A percentile compares a stretch with the other conserved stretches of the same genome.
These are phyloP conservation scores for Leptopilina myrica DNA, from an alignment of 2,888 invertebrate species.

Conservation along the genomic window DNA sequence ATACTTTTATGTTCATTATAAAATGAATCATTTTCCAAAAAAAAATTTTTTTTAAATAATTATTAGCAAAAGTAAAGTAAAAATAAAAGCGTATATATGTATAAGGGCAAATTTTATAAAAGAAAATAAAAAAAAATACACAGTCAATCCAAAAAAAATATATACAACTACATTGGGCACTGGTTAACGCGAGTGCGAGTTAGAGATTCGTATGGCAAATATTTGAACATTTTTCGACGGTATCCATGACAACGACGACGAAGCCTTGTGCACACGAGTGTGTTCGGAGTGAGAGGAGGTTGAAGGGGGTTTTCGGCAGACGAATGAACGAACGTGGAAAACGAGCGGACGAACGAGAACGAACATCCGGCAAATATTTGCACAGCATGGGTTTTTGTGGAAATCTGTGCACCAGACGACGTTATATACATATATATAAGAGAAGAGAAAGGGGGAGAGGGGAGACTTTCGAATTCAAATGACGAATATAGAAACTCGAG, in stretches of 20 bases:
- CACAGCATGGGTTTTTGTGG: constrained; percentile 62
- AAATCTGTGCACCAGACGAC: constrained; percentile 56
- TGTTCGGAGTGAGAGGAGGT: not conserved
- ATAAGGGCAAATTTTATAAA: no score
- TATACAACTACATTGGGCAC: constrained; percentile 52
- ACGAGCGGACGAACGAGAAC: constrained; percentile 53
- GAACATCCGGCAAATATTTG: constrained; percentile 69
- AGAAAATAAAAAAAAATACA: not conserved
- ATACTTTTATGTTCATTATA: no score
- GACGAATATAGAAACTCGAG: constrained; percentile 10
- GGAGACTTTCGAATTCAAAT: constrained; percentile 29
- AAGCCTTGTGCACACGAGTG: constrained; percentile 54
- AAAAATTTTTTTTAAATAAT: no score
- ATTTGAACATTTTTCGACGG: constrained; percentile 66
- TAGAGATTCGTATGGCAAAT: constrained; percentile 55
- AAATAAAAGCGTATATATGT: no score
- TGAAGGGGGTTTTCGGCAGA: constrained; percentile 4
- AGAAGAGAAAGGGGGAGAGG: no score
- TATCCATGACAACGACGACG: constrained; percentile 67
- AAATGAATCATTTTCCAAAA: no score
- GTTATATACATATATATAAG: not conserved
- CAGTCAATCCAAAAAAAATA: constrained; percentile 45
- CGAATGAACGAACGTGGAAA: constrained; percentile 54
- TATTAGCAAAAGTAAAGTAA: no score
- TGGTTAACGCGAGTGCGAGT: constrained; percentile 55